phyloP scores from a whole-genome alignment of 2,113 vertebrate genomes.

The Rhombomys opimus region DNA sequence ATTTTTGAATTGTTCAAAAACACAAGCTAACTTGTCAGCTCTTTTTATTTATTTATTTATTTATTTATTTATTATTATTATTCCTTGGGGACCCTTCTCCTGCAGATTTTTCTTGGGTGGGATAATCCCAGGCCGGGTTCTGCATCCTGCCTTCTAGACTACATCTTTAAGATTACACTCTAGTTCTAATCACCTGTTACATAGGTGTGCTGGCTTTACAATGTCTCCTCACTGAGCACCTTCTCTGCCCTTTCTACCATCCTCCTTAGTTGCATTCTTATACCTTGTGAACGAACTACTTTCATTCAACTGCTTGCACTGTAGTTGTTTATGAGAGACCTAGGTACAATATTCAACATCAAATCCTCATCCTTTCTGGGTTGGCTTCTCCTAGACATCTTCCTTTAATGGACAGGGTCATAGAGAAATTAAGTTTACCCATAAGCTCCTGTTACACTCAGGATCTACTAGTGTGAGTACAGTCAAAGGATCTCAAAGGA shows the following conservation, averaged over 20 bases:
- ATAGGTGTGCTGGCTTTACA: not conserved
- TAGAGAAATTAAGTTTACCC: constrained; percentile 17
- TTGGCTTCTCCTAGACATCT: not conserved
- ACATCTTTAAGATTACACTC: not conserved
- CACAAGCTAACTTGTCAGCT: not conserved
- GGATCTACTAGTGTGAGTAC: not conserved
- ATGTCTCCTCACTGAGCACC: not conserved
- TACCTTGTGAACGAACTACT: not conserved
- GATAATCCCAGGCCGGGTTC: not conserved
- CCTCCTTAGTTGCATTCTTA: not conserved
- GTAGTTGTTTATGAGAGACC: not conserved
- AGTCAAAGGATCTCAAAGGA: constrained; percentile 22
- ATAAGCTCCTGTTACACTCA: not conserved
- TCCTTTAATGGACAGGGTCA: not conserved
- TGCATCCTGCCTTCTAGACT: constrained; percentile 18
- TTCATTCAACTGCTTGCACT: not conserved
- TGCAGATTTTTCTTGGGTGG: not conserved
- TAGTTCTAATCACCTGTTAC: not conserved
- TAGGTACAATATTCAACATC: not conserved
- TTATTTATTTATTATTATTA: not conserved
- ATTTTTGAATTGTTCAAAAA: constrained; percentile 47
- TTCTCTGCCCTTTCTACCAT: not conserved
- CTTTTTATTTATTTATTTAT: not conserved
- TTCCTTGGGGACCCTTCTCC: not conserved
- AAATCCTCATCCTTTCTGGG: not conserved